phyloP scores from a whole-genome alignment of 2,888 invertebrate genomes.

The Cynaeus angustus region DNA sequence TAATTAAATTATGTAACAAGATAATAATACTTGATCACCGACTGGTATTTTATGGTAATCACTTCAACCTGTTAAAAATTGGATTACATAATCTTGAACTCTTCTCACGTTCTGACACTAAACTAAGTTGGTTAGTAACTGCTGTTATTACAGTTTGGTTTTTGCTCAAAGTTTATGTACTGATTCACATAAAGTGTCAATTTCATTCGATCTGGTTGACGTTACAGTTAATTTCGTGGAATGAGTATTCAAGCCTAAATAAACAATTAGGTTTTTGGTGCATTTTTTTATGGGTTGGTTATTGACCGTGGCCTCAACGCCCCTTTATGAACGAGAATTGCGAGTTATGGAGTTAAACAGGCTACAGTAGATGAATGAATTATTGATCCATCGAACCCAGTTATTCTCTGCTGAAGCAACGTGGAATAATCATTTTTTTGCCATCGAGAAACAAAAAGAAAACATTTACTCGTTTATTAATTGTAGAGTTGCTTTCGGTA shows the following conservation, averaged over 20 bases:
- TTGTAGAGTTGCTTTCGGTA: too few relatives aligned
- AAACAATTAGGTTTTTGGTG: constrained; percentile 32
- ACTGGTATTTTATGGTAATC: constrained; percentile 10
- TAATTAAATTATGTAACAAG: constrained; percentile 21
- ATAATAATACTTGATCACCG: not conserved
- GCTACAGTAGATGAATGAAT: not conserved
- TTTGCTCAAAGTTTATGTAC: constrained; percentile 17
- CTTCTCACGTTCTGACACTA: not conserved
- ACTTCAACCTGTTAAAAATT: not conserved
- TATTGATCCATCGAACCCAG: not conserved
- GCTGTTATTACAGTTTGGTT: constrained; percentile 1
- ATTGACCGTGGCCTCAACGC: not conserved
- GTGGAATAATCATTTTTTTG: too few relatives aligned
- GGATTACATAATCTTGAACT: constrained; percentile 2
- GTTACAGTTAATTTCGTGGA: constrained; percentile 30
- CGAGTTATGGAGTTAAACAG: too few relatives aligned
- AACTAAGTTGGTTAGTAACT: too few relatives aligned
- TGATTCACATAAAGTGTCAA: constrained; percentile 8
- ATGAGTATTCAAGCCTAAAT: constrained; percentile 23
- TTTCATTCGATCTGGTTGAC: not conserved
- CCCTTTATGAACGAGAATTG: not conserved
- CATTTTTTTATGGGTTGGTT: constrained; percentile 21
- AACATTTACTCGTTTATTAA: too few relatives aligned
- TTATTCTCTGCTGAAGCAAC: too few relatives aligned
- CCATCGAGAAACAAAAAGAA: too few relatives aligned